phyloP scores from a whole-genome alignment of 2,888 invertebrate genomes.

The Poecilobothrus nobilitatus region DNA sequence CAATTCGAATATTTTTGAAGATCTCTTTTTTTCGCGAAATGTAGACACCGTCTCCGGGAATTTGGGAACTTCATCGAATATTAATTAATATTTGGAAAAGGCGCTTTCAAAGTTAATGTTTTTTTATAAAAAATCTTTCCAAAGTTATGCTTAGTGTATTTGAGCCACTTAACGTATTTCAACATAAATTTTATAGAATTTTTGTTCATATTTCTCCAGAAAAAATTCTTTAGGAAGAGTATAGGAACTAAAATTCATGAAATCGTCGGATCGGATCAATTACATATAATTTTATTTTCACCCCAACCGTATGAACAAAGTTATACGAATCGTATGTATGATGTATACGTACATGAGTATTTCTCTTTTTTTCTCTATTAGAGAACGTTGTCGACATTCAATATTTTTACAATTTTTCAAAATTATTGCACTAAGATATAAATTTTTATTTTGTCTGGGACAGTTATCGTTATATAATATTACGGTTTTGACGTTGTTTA shows the following conservation, averaged over 20 bases:
- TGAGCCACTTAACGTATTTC: not conserved
- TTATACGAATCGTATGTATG: conserved; percentile 16
- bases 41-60: no score
- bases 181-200: conserved; percentile 6
- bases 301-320: conserved; percentile 12
- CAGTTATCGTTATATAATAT: no score
- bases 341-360: not conserved
- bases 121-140: not conserved
- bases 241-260: not conserved
- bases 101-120: no score
- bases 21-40: no score
- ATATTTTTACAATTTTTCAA: not conserved
- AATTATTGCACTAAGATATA: not conserved
- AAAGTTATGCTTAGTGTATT: not conserved
- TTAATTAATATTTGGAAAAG: no score
- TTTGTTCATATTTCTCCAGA: not conserved
- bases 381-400: not conserved
- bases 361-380: not conserved
- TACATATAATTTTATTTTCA: conserved; percentile 11
- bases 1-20: no score
- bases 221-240: not conserved
- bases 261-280: not conserved
- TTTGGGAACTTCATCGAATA: no score
- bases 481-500: no score
- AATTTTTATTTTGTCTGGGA: conserved; percentile 7